Conservation (phyloP, 1,140 invertebrate genomes). For the Drosophila arizonae region DNA sequence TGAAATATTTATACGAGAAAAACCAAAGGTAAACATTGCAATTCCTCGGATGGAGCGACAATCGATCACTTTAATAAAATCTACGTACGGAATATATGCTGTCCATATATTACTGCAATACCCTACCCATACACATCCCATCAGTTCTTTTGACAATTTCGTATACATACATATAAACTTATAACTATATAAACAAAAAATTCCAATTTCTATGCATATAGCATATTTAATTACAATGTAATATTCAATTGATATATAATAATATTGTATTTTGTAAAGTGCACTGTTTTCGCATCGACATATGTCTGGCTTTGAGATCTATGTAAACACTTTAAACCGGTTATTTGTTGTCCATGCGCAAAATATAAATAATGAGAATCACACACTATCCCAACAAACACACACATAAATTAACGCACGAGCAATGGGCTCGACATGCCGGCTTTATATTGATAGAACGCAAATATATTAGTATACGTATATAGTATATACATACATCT, state of each 20-base stretch:
- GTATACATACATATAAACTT: background rate
- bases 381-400: slow-evolving; percentile 13
- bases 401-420: background rate
- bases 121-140: background rate
- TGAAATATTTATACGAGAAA: slow-evolving; percentile 14
- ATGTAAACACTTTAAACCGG: slow-evolving; percentile 46
- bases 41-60: background rate
- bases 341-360: slow-evolving; percentile 26
- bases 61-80: background rate
- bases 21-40: slow-evolving; percentile 40
- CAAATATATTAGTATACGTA: slow-evolving; percentile 24
- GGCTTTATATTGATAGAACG: slow-evolving; percentile 27
- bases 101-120: background rate
- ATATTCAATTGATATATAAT: background rate
- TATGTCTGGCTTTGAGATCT: slow-evolving; percentile 3
- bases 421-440: slow-evolving; percentile 22
- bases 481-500: background rate
- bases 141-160: background rate
- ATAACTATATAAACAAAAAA: background rate
- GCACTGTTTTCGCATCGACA: slow-evolving; percentile 20
- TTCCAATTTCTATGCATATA: background rate
- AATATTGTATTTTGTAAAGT: background rate
- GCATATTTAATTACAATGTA: background rate
- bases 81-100: background rate
- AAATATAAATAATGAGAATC: slow-evolving; percentile 43